Base-by-base conservation (phyloP, 1,140 invertebrate species). In the Chironomus striatipennis region DNA sequence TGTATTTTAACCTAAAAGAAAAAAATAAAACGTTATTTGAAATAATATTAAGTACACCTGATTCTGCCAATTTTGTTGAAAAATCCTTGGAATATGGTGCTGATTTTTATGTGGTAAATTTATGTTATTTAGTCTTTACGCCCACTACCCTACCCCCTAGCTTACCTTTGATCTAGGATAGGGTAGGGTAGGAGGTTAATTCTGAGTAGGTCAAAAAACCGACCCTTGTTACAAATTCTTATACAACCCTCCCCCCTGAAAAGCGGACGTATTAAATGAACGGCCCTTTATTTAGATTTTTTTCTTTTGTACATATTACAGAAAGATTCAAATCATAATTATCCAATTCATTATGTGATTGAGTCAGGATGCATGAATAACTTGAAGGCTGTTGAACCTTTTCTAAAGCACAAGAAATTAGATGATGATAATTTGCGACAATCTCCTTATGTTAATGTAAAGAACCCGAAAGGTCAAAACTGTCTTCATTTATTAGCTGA, bases 191-290 rank as follows among this genome's bases (percentile, higher is more conserved):
- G 24, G 24, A 34, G 24, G 5, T 34, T 34, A 5, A 34, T n/a
- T n/a, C n/a, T n/a, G n/a, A n/a, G n/a, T n/a, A n/a, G n/a, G n/a
- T n/a, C n/a, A n/a, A n/a, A n/a, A n/a, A n/a, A n/a, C n/a, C n/a
- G n/a, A n/a, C n/a, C n/a, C n/a, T n/a, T n/a, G n/a, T n/a, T n/a
- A n/a, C n/a, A n/a, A n/a, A n/a, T n/a, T n/a, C n/a, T n/a, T n/a
- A n/a, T n/a, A n/a, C n/a, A n/a, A n/a, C n/a, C n/a, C 24, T n/a
- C n/a, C 0, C 83, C 85, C 0, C 76, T 81, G 18, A 85, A 90
- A 42, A 78, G 91, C 17, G 85, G 81, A 42, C 81, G n/a, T n/a
- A n/a, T 84, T n/a, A 80, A 83, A 21, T 81, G 83, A 57, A 78
- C 85, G 73, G 81, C 85, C 76, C 78, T 83, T 73, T 34, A 5